Evolutionary conservation across 2,888 invertebrate genomes (phyloP).

Genomic region (Amblyjoppa proteus): DNA sequence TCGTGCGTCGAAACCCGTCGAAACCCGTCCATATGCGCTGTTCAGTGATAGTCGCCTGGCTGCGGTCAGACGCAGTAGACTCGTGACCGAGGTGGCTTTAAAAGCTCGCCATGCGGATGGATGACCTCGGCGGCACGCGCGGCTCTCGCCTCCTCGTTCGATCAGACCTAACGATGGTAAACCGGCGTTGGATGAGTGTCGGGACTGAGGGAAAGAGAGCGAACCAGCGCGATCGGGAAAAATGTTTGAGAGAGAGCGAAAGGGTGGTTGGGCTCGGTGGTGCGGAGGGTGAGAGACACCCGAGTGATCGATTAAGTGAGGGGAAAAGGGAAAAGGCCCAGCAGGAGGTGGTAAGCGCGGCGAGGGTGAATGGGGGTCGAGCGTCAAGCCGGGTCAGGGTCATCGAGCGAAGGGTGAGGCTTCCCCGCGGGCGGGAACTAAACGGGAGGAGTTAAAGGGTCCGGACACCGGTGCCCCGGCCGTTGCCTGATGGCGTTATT

Average conservation of each 20-base stretch:
- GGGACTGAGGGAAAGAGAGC: slow-evolving; percentile 8
- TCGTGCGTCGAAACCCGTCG: not conserved
- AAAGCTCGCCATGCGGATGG: slow-evolving; percentile 60
- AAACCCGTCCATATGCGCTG: not conserved
- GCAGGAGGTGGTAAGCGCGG: slow-evolving; percentile 38
- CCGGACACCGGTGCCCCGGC: slow-evolving; percentile 37
- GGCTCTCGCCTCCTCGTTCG: slow-evolving; percentile 50
- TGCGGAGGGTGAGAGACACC: slow-evolving; percentile 16
- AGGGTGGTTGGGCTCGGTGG: slow-evolving; percentile 3
- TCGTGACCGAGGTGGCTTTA: slow-evolving; percentile 37
- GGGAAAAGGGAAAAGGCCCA: slow-evolving; percentile 12
- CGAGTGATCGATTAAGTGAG: slow-evolving; percentile 62
- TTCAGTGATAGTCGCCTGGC: slow-evolving; percentile 24
- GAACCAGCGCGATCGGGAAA: slow-evolving; percentile 16
- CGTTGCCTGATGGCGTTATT: not conserved
- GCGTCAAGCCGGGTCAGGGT: slow-evolving; percentile 73
- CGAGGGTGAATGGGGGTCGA: slow-evolving; percentile 63
- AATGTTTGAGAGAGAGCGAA: slow-evolving; percentile 14
- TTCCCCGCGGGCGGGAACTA: slow-evolving; percentile 32
- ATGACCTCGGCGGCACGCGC: slow-evolving; percentile 71
- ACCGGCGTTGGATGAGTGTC: slow-evolving; percentile 46
- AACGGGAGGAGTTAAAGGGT: slow-evolving; percentile 44
- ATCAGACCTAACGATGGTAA: slow-evolving; percentile 62
- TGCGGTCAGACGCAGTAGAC: slow-evolving; percentile 47
- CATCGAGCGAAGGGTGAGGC: slow-evolving; percentile 77